These are phyloP conservation scores for Nomada goodeniana DNA, from an alignment of 2,888 invertebrate genomes.

Conservation along the genomic window DNA sequence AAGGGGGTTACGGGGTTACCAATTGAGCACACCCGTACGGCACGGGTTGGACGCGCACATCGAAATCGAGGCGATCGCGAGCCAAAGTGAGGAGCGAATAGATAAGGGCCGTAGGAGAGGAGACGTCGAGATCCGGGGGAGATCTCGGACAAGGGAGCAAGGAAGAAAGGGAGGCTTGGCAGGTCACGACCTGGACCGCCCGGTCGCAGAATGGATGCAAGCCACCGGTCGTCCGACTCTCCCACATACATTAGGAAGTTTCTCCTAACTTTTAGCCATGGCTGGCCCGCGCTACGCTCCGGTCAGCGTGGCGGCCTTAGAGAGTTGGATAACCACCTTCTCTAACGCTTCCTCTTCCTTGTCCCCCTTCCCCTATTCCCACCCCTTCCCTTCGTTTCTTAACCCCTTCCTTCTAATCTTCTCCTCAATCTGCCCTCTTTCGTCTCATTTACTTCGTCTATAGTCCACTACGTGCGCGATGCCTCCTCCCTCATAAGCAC, in stretches of 20 bases:
- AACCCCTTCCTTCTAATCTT: constrained; percentile 25
- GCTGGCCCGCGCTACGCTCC: constrained; percentile 50
- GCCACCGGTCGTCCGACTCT: constrained; percentile 75
- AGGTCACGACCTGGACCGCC: constrained; percentile 78
- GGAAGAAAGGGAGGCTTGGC: constrained; percentile 60
- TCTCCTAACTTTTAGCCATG: constrained; percentile 77
- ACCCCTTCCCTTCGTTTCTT: constrained; percentile 31
- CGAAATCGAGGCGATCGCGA: constrained; percentile 24
- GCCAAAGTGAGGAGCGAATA: constrained; percentile 26
- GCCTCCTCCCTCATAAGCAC: constrained; percentile 29
- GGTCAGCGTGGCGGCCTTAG: constrained; percentile 59
- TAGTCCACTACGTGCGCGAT: not conserved
- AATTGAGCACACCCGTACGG: constrained; percentile 40
- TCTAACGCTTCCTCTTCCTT: constrained; percentile 37
- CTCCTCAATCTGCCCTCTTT: constrained; percentile 18
- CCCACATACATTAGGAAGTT: constrained; percentile 82
- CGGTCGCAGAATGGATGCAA: constrained; percentile 77
- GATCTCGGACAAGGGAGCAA: constrained; percentile 50
- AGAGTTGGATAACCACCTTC: constrained; percentile 73
- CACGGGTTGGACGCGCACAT: constrained; percentile 34
- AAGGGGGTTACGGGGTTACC: constrained; percentile 52
- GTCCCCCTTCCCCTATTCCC: constrained; percentile 10
- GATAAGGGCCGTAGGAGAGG: constrained; percentile 46
- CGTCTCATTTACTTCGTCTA: constrained; percentile 30
- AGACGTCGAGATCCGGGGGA: constrained; percentile 54